phyloP scores from a whole-genome alignment of 2,888 invertebrate genomes.

The Aleiodes alternator region DNA sequence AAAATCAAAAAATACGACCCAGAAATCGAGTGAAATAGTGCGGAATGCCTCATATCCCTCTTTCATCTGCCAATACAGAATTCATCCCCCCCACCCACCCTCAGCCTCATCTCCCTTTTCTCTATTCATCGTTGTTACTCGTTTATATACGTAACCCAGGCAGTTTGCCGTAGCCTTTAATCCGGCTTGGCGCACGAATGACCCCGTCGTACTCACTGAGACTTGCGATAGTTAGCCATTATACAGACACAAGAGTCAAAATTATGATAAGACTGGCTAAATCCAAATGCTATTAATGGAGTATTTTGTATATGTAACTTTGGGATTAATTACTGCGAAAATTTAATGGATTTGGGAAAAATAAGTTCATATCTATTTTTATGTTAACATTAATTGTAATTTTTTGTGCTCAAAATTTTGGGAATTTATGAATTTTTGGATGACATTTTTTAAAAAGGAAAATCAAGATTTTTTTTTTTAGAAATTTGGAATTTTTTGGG shows the following conservation, averaged over 20 bases:
- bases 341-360: too few species aligned
- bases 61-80: slow-evolving; percentile 22
- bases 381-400: too few species aligned
- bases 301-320: slow-evolving; percentile 1
- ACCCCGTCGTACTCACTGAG: slow-evolving; percentile 19
- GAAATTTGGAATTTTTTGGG: too few species aligned
- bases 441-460: too few species aligned
- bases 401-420: too few species aligned
- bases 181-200: slow-evolving; percentile 39
- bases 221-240: slow-evolving; percentile 3
- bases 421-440: too few species aligned
- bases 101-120: neutral
- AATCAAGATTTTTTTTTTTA: too few species aligned
- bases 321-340: neutral
- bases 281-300: neutral
- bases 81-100: neutral
- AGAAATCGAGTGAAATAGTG: too few species aligned
- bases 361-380: too few species aligned
- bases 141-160: slow-evolving; percentile 7
- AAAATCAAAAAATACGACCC: too few species aligned
- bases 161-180: slow-evolving; percentile 36
- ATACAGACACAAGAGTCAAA: slow-evolving; percentile 25
- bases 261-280: slow-evolving; percentile 39
- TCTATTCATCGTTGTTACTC: slow-evolving; percentile 5
- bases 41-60: too few species aligned